Evolutionary conservation across 2,113 vertebrate genomes (phyloP).

Genomic region (Salvelinus fontinalis): DNA sequence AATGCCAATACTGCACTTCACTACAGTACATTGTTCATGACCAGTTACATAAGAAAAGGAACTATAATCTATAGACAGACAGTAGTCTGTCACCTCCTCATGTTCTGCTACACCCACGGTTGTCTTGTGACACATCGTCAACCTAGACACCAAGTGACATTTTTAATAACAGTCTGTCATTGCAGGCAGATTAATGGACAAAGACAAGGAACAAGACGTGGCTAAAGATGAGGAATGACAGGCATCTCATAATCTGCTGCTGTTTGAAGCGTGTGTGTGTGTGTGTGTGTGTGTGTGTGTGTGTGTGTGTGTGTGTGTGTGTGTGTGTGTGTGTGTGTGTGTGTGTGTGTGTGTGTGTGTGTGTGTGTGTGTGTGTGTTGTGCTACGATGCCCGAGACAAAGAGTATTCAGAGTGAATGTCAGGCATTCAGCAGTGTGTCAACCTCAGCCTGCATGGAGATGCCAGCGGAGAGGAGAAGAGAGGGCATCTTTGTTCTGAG

Average conservation of each 20-base stretch:
- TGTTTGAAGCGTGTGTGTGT: constrained; percentile 20
- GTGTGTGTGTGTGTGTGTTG: constrained; percentile 1
- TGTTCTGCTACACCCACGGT: too few relatives aligned
- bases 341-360: background rate
- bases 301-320: too few relatives aligned
- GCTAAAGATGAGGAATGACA: constrained; percentile 19
- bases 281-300: constrained; percentile 8
- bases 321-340: too few relatives aligned
- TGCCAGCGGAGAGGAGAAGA: constrained; percentile 56
- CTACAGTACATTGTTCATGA: too few relatives aligned
- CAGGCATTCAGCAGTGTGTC: background rate
- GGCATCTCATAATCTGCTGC: constrained; percentile 21
- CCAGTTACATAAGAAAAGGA: too few relatives aligned
- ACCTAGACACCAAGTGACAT: constrained; percentile 47
- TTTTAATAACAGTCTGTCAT: constrained; percentile 45
- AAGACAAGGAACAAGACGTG: background rate
- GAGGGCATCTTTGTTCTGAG: constrained; percentile 70
- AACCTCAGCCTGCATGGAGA: constrained; percentile 8
- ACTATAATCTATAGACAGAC: too few relatives aligned
- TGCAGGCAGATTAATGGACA: background rate
- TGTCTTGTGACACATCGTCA: too few relatives aligned
- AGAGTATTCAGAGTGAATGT: background rate
- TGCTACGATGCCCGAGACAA: background rate
- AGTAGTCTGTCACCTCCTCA: too few relatives aligned
- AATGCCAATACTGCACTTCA: too few relatives aligned